Evolutionary conservation across 2,888 invertebrate genomes (phyloP).

Genomic region (Tetropium fuscum): DNA sequence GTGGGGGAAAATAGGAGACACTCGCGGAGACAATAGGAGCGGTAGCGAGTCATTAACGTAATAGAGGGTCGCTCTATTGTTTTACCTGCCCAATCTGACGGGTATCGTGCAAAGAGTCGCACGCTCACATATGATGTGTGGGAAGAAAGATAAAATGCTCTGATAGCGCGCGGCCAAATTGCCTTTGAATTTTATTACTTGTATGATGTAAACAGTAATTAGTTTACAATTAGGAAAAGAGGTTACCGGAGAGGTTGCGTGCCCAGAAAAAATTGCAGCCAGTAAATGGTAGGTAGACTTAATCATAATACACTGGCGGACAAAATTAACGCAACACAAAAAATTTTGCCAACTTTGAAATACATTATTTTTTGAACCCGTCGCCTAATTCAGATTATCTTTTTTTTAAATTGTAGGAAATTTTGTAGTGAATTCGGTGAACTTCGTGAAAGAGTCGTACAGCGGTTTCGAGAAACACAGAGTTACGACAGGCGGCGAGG

Average conservation of each 20-base stretch:
- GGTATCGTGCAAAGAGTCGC: conserved; percentile 33
- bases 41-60: conserved; percentile 39
- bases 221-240: conserved; percentile 17
- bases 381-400: too few relatives aligned
- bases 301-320: too few relatives aligned
- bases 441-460: too few relatives aligned
- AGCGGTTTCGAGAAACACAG: too few relatives aligned
- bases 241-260: conserved; percentile 1
- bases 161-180: conserved; percentile 7
- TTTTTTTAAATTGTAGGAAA: too few relatives aligned
- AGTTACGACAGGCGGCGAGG: too few relatives aligned
- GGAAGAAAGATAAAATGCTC: conserved; percentile 40
- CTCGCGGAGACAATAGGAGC: conserved; percentile 34
- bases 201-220: conserved; percentile 6
- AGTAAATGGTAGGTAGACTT: too few relatives aligned
- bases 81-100: conserved; percentile 47
- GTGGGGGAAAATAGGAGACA: conserved; percentile 29
- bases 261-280: neutral
- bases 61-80: conserved; percentile 37
- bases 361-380: too few relatives aligned
- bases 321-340: too few relatives aligned
- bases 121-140: conserved; percentile 50
- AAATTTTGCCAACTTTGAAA: too few relatives aligned
- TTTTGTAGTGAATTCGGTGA: too few relatives aligned
- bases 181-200: conserved; percentile 8